A percentile compares a stretch with the other conserved stretches of the same genome.
phyloP scores from a whole-genome alignment of 2,888 invertebrate genomes.

The Euzophera pinguis region DNA sequence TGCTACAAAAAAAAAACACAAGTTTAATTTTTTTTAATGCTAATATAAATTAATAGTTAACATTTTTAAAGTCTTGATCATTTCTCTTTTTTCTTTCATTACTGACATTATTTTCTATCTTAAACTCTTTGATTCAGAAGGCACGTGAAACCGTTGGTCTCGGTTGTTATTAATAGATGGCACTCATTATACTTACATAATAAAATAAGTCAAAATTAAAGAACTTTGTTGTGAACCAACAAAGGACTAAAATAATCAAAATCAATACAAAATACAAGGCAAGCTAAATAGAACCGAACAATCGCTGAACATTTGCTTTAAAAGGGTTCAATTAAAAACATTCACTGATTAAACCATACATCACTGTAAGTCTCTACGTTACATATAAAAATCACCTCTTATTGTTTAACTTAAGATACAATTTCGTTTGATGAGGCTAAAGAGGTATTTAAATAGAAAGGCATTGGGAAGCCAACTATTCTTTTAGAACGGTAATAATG shows the following conservation, averaged over 20 bases:
- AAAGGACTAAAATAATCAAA: not conserved
- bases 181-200: too few species aligned
- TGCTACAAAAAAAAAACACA: too few species aligned
- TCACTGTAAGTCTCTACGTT: not conserved
- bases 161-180: too few species aligned
- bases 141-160: too few species aligned
- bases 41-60: too few species aligned
- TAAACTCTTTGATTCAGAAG: too few species aligned
- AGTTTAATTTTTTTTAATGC: too few species aligned
- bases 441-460: not conserved
- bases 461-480: constrained; percentile 2
- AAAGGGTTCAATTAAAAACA: constrained; percentile 3
- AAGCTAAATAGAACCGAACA: not conserved
- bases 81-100: too few species aligned
- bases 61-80: too few species aligned
- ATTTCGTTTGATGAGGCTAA: not conserved
- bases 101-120: too few species aligned
- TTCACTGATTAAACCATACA: constrained; percentile 5
- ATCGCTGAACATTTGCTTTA: not conserved
- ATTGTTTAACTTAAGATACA: not conserved
- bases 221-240: too few species aligned
- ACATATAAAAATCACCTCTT: not conserved
- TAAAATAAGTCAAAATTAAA: too few species aligned
- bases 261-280: not conserved
- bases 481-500: constrained; percentile 4